Percentiles rank a stretch among this genome's conserved stretches.
Conservation (phyloP, 1,140 invertebrate species). For the Bombus consobrinus region DNA sequence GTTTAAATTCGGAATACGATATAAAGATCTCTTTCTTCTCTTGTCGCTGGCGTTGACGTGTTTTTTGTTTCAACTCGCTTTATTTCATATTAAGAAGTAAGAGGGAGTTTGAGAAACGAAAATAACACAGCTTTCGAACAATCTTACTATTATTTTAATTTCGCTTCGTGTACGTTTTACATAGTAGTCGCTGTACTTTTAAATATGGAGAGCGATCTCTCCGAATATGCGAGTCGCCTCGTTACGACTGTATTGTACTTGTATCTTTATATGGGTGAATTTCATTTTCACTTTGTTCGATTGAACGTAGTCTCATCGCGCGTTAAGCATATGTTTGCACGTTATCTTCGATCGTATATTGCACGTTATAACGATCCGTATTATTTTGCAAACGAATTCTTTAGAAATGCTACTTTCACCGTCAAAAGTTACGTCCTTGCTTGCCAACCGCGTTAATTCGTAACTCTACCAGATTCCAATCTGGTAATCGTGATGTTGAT, state of each 20-base stretch:
- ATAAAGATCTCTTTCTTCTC: too few species aligned
- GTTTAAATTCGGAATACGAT: too few species aligned
- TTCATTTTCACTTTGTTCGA: neutral
- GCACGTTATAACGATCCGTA: neutral
- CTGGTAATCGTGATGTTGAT: rapidly evolving
- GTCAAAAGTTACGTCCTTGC: neutral
- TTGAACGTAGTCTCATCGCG: neutral
- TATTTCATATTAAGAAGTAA: too few species aligned
- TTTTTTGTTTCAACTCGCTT: too few species aligned
- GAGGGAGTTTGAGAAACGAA: too few species aligned
- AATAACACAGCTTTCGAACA: too few species aligned
- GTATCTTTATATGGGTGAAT: neutral
- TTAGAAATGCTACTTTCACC: neutral
- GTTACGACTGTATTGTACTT: neutral
- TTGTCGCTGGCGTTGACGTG: too few species aligned
- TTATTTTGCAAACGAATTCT: neutral
- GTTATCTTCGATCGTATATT: too few species aligned
- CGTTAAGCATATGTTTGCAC: neutral
- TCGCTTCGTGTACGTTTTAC: neutral
- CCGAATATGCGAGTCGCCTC: neutral
- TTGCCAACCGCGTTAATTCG: neutral
- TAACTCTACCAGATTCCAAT: neutral
- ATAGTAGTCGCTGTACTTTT: neutral
- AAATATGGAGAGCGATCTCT: neutral
- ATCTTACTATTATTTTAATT: neutral